Base-by-base conservation (phyloP, 2,797 vertebrate species). In the Myripristis jacobus region DNA sequence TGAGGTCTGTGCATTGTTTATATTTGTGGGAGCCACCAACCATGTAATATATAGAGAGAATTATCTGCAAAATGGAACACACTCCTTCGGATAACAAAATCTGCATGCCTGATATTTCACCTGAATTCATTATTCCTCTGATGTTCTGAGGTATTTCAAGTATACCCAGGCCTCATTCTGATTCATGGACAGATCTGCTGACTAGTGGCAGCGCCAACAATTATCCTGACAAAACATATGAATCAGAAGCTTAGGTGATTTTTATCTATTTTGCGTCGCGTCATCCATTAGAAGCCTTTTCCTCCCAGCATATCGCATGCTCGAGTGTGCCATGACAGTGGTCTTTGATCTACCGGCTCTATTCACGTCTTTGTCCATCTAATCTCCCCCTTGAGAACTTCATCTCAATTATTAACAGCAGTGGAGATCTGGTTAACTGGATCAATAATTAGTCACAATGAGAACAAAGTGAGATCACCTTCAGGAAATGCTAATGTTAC, bases 1-100 rank as follows among this genome's bases (percentile, higher is more conserved):
- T 92, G 87, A 93, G 84, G 75, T 79, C 75, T 77, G 70, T 65
- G 69, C 65, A 57, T 78, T 77, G 68, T 85, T 75, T 77, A 55
- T 80, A 59, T 84, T 82, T 79, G 61, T 18, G 38, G 47, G 57
- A 74, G 59, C 64, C 60, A 56, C 57, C 43, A 57, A 69, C 25
- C 56, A 50, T 61, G 16, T 46, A 29, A 9, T 36, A 36, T 22
- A 21, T 3, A 21, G 16, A 62, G 3, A 51, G 31, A 69, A 64
- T 72, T 19, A 66, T 51, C 18, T 11, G 22, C 7, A 3, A 38
- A 60, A 21, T 7, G 2, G 31, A 57, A 25, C 3, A 47, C 48
- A 47, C 22, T 52, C 41, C 5, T 16, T 43, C 3, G 15, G 41
- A 43, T 43, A 43, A 43, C 41, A 43, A 10, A 36, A 36, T 43